Percentiles rank a stretch among this genome's conserved stretches.
These are phyloP conservation scores for Agrochola lota DNA, from an alignment of 2,888 invertebrate genomes.

Conservation along the genomic window DNA sequence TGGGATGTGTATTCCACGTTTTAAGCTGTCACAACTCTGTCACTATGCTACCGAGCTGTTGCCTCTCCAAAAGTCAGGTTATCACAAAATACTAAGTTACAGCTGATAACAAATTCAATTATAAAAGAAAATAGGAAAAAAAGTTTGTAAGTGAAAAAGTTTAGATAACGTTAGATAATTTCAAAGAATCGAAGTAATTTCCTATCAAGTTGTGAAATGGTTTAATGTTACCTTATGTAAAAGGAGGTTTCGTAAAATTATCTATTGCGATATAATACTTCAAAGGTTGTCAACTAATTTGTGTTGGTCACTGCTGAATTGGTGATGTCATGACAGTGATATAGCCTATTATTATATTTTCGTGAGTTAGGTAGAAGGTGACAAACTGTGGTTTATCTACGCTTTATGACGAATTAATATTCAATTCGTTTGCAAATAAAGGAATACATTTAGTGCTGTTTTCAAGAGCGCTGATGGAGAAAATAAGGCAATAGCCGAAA, in stretches of 20 bases:
- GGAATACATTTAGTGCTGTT: too few relatives aligned
- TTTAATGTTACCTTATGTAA: constrained; percentile 21
- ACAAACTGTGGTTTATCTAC: too few relatives aligned
- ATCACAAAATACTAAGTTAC: constrained; percentile 48
- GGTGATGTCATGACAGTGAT: too few relatives aligned
- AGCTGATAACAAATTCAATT: constrained; percentile 64
- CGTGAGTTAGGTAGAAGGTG: too few relatives aligned
- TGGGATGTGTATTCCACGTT: too few relatives aligned
- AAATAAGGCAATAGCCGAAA: too few relatives aligned
- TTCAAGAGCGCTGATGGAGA: too few relatives aligned
- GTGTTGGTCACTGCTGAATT: too few relatives aligned
- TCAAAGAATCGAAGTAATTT: constrained; percentile 55
- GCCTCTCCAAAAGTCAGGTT: constrained; percentile 21
- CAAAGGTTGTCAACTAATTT: not conserved
- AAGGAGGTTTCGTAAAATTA: not conserved
- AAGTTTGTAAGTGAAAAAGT: constrained; percentile 68
- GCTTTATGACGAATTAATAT: too few relatives aligned
- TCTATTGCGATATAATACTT: not conserved
- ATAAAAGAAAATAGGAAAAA: constrained; percentile 55
- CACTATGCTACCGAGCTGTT: not conserved
- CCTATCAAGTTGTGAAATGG: constrained; percentile 49
- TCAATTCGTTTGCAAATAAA: too few relatives aligned
- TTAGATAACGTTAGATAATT: constrained; percentile 61
- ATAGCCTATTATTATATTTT: too few relatives aligned
- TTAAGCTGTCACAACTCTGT: not conserved